Conservation (phyloP, 2,797 vertebrate genomes). For the Delichon dasypus region DNA sequence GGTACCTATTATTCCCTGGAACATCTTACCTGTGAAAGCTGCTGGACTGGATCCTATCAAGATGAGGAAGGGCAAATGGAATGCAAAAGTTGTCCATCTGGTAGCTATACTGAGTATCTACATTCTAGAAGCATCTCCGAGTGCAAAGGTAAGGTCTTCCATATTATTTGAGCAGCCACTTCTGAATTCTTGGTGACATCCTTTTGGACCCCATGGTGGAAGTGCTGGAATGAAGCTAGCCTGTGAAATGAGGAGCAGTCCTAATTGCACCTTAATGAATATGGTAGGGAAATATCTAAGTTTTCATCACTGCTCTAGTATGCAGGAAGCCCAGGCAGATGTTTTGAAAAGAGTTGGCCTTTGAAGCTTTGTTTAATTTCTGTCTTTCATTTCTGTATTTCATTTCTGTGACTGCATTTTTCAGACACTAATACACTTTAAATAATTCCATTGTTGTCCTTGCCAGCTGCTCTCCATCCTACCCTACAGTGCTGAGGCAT, state of each 20-base stretch:
- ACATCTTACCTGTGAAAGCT: slow-evolving; percentile 90
- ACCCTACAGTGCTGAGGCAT: neutral
- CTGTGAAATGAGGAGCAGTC: neutral
- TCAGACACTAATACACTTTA: neutral
- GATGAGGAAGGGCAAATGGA: slow-evolving; percentile 93
- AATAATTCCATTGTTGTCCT: neutral
- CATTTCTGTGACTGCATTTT: neutral
- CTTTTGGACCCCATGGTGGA: neutral
- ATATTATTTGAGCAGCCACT: neutral
- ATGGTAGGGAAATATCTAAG: neutral
- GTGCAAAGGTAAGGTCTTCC: slow-evolving; percentile 86
- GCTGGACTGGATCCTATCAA: slow-evolving; percentile 91
- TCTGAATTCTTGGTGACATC: neutral
- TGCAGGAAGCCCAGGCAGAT: neutral
- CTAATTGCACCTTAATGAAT: neutral
- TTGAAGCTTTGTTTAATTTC: neutral
- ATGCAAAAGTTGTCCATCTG: slow-evolving; percentile 89
- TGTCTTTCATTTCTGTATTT: neutral
- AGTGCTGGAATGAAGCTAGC: neutral
- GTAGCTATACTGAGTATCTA: slow-evolving; percentile 89
- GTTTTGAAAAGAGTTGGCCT: neutral
- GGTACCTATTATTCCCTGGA: slow-evolving; percentile 94
- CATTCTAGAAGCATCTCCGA: slow-evolving; percentile 89
- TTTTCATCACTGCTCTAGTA: neutral
- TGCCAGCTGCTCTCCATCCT: neutral